phyloP scores from a whole-genome alignment of 2,797 vertebrate genomes.

The Valencia hispanica region DNA sequence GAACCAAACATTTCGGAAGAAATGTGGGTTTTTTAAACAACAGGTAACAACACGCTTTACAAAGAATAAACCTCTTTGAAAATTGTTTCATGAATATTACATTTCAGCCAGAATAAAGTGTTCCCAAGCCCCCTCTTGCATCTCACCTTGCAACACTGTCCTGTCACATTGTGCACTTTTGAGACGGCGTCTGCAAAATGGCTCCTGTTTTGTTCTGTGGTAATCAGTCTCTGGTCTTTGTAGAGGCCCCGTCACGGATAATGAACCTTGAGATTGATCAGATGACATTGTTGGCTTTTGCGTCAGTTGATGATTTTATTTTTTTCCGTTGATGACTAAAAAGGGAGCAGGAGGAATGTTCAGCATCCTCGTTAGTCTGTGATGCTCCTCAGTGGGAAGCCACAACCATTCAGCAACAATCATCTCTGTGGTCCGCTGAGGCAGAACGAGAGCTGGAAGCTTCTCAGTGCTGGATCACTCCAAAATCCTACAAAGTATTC shows the following conservation, averaged over 20 bases:
- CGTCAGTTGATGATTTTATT: constrained; percentile 6
- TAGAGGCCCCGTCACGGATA: constrained; percentile 32
- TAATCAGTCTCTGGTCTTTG: constrained; percentile 5
- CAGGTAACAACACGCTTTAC: too few relatives aligned
- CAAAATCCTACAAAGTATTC: constrained; percentile 17
- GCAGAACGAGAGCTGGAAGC: constrained; percentile 36
- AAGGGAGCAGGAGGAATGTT: constrained; percentile 42
- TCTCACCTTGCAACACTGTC: constrained; percentile 17
- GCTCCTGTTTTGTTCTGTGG: background rate
- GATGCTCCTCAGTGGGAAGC: constrained; percentile 51
- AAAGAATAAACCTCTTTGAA: constrained; percentile 1
- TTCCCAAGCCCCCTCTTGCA: background rate
- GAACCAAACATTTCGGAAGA: constrained; percentile 3
- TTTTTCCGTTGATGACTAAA: constrained; percentile 5
- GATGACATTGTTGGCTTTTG: constrained; percentile 32
- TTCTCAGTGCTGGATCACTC: constrained; percentile 23
- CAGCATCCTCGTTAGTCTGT: background rate
- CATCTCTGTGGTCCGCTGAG: constrained; percentile 45
- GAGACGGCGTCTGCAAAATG: background rate
- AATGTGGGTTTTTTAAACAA: too few relatives aligned
- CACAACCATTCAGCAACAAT: constrained; percentile 46
- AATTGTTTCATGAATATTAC: constrained; percentile 40
- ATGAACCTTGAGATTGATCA: constrained; percentile 32
- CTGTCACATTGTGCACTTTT: background rate
- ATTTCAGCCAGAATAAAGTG: constrained; percentile 13